Evolutionary conservation across 2,797 vertebrate species (phyloP), one percentile per base, ranked within the genome.

Genomic region (Sarcoramphus papa): DNA sequence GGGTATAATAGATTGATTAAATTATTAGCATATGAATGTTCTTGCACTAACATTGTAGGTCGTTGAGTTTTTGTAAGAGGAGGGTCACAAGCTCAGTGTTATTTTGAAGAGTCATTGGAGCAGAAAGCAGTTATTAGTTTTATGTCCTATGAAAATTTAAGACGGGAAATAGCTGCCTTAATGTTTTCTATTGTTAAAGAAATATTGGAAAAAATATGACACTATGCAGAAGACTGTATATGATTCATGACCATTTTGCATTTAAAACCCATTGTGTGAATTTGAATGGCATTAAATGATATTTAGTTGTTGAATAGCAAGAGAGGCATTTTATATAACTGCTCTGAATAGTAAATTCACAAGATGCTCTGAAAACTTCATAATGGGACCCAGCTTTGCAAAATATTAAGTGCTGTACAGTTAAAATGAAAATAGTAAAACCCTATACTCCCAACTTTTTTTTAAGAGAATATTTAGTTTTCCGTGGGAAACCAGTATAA

Each of bases 11-110:
- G 64, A 83, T 33, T 57, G 68, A 93, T 88, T 88, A 85, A 83
- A 78, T 80, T 92, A 92, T 90, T 92, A 91, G 40, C 75, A 80
- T 92, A 72, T 74, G 87, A 94, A 90, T 92, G n/a, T 74, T 93
- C 53, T 80, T 85, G 48, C 53, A 56, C 54, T 93, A 85, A 72
- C 62, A 75, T 28, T 81, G 85, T 78, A 60, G 45, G 48, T 15
- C 90, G 50, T 68, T 65, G 12, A 10, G 25, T 16, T 86, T 95
- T 91, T 62, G 22, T 85, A 88, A 60, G 35, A 83, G 48, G 43
- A 83, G 18, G 30, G 33, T 78, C 79, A 79, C 45, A 88, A 88
- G 45, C 54, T 93, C 53, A 43, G 22, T 72, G 62, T 77, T 92
- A 60, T 90, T 95, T 96, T 95, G 63, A 88, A 92, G 62, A 93